Evolutionary conservation across 2,888 invertebrate genomes (phyloP), one percentile per base, ranked within the genome.

Genomic region (Rambutsinella grinnellia): DNA sequence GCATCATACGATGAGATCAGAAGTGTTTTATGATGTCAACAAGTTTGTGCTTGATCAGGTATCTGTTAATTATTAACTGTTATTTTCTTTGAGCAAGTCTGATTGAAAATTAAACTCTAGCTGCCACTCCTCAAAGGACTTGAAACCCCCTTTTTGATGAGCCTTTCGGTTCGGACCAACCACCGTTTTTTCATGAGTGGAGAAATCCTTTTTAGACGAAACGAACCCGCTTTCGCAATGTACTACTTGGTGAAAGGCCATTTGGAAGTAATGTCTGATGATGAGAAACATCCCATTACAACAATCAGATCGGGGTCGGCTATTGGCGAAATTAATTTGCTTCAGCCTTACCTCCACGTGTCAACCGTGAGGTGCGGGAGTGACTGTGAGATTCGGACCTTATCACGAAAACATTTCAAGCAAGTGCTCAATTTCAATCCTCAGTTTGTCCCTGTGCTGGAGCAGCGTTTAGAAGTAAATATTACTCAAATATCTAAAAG

Each of bases 31-130:
- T 51, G 81, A 83, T 44, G 76, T 83, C 27, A 81, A 83, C 53
- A 81, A 81, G 54, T 83, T 83, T 67, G 79, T 81, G 5, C 47
- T 83, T 27, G 82, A 82, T 13, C 81, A 82, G 68, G 78, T 82
- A 57, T 21, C 24, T 5, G 10, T 56, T 6, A 6, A 13, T 56
- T 44, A 15, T 62, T 15, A 10, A 28, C 10, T n/a, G n/a, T n/a
- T n/a, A n/a, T n/a, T n/a, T n/a, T n/a, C n/a, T n/a, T n/a, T n/a
- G n/a, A n/a, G n/a, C n/a, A n/a, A n/a, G n/a, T n/a, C n/a, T n/a
- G n/a, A n/a, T n/a, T n/a, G n/a, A n/a, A n/a, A n/a, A 15, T 17
- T 61, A 23, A 46, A 23, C 24, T 21, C n/a, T 28, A 78, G 68
- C 53, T 79, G 19, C 79, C 79, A 28, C 61, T 79, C 24, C 23